Base-by-base conservation (phyloP, 2,113 vertebrate genomes). In the Channa argus region DNA sequence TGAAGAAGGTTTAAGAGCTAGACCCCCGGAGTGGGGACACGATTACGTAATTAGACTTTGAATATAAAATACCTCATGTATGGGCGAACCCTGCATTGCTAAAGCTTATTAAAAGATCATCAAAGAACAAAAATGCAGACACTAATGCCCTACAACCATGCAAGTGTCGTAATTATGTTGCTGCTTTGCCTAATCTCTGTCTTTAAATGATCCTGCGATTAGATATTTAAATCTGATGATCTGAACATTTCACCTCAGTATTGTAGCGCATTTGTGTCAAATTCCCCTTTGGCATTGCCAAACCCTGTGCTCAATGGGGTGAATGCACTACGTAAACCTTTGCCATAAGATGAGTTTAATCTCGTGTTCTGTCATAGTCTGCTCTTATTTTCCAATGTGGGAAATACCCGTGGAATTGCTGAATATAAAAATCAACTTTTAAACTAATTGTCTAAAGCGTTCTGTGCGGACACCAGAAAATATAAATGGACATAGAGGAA, bases 181-280 rank as follows among this genome's bases (percentile, higher is more conserved):
- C 64, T 37, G 50, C 72, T 64, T 83, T 82, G 76, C 74, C 77
- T 86, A 89, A 91, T 92, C 88, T 91, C 86, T 82, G 63, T 90
- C 80, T 90, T 84, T 79, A 88, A 91, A 87, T 72, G 78, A 92
- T 91, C 78, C 83, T 60, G 69, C 66, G 82, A 92, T 91, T 89
- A 91, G 85, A 90, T 89, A 90, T 90, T 88, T 71, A 92, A 91
- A 93, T 89, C 86, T 83, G 41, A 84, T 83, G 74, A 89, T 86
- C 87, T 87, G 84, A 90, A 90, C 80, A 88, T 87, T 91, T 82
- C 74, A 80, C 68, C 82, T 82, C 52, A 53, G 34, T 50, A 77
- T 88, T 87, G 82, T 88, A 24, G 71, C 37, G 64, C 12, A 77
- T 88, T 88, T 82, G 78, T 81, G 24, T 41, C 63, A 78, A 82